Base-by-base conservation (phyloP, 2,888 invertebrate genomes). In the Entomobrya multifasciata region DNA sequence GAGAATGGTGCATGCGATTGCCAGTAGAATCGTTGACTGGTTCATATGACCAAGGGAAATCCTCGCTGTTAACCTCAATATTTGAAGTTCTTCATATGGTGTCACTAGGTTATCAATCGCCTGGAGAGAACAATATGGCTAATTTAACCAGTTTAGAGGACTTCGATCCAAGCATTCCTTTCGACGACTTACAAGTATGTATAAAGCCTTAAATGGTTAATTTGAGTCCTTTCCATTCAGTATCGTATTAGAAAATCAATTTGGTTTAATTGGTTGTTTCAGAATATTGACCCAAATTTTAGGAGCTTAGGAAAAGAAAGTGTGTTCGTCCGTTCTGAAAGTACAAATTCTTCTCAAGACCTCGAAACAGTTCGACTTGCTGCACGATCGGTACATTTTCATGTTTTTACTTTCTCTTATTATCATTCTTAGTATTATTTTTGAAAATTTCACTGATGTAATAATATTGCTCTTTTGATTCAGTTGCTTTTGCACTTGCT, bases 1-100 rank as follows among this genome's bases (percentile, higher is more conserved):
- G 97, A 0, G 98, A 98, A 93, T 98, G 98, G 95, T 97, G 97
- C 81, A 97, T 98, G 95, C 94, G 95, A 70, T 94, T 98, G 85
- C 94, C 94, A 0, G 91, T 93, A 41, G 89, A 92, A n/a, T 65
- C 82, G 15, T 92, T 91, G 30, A 91, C 92, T n/a, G 89, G 90
- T 41, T 88, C 91, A 10, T 25, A 85, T 20, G 80, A 86, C 13
- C 62, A 86, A 80, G 92, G 93, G 80, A 93, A 93, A 27, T 93
- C 93, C 89, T 92, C 94, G 67, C 92, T 95, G 36, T 93, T 96
- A 85, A 93, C 96, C 57, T 94, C 95, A 87, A 95, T 97, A 89
- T 95, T 97, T 92, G 95, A 88, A 70, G 90, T 88, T 30, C 86
- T 87, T 47, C 86, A 87, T 27, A 91, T 90, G 90, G 90, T 88